Conservation (phyloP, 2,113 vertebrate genomes). For the Willisornis vidua region DNA sequence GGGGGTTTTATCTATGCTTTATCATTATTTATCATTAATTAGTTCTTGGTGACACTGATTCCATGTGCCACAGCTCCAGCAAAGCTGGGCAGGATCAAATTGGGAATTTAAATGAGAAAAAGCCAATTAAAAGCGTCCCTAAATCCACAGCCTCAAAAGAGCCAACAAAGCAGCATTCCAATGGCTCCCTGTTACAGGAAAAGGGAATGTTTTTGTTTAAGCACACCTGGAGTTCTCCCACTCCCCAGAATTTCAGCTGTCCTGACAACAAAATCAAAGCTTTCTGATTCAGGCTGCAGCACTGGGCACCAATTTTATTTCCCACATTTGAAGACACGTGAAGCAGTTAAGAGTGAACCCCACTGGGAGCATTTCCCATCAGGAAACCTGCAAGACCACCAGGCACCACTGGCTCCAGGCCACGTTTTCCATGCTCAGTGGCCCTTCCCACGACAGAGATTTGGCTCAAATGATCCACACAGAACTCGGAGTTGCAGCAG, state of each 20-base stretch:
- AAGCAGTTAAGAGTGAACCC: background rate
- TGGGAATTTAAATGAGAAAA: background rate
- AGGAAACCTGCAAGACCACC: background rate
- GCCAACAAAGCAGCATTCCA: background rate
- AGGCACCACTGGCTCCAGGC: background rate
- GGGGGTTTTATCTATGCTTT: background rate
- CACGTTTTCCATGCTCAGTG: too few species aligned
- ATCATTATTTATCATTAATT: background rate
- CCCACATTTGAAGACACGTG: rapidly evolving
- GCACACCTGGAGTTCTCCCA: background rate
- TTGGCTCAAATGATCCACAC: rapidly evolving
- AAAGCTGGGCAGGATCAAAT: background rate
- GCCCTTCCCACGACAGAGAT: too few species aligned
- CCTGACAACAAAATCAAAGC: background rate
- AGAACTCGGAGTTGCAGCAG: background rate
- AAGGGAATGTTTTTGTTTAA: background rate
- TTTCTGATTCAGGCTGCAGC: rapidly evolving
- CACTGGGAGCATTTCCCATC: rapidly evolving
- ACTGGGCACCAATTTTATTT: background rate
- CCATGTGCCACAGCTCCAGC: background rate
- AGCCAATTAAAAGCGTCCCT: background rate
- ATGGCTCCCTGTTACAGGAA: background rate
- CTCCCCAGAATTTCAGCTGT: rapidly evolving
- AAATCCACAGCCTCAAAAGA: background rate
- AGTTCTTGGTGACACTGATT: background rate